A percentile compares a stretch with the other conserved stretches of the same genome.
These are phyloP conservation scores for Drosophila gunungcola DNA, from an alignment of 1,140 invertebrate genomes.

Conservation along the genomic window DNA sequence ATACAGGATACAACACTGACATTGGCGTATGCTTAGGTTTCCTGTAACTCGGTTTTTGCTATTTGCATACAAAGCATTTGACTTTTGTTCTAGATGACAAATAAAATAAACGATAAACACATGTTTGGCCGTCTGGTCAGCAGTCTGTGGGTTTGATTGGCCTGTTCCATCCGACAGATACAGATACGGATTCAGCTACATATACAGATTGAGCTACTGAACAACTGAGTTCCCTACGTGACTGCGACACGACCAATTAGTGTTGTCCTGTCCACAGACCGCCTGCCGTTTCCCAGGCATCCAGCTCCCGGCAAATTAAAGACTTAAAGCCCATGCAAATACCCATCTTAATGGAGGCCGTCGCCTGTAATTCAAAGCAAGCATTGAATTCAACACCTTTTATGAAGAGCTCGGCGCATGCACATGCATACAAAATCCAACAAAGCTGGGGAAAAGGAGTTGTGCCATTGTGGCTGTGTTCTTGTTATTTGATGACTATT, in stretches of 20 bases:
- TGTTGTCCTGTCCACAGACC: constrained; percentile 43
- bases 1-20: constrained; percentile 3
- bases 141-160: constrained; percentile 45
- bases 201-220: constrained; percentile 29
- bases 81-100: constrained; percentile 74
- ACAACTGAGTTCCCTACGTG: constrained; percentile 53
- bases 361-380: constrained; percentile 60
- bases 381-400: constrained; percentile 74
- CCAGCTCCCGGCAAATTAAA: constrained; percentile 61
- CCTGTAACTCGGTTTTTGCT: constrained; percentile 34
- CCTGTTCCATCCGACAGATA: constrained; percentile 36
- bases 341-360: constrained; percentile 5
- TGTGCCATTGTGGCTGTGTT: constrained; percentile 31
- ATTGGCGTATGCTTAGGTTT: constrained; percentile 42
- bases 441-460: constrained; percentile 2
- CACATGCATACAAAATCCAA: constrained; percentile 58
- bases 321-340: constrained; percentile 66
- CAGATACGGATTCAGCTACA: constrained; percentile 13
- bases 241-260: constrained; percentile 79
- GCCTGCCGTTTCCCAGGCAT: constrained; percentile 26
- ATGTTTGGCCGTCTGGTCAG: constrained; percentile 45
- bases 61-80: constrained; percentile 76
- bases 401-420: constrained; percentile 45
- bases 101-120: constrained; percentile 72
- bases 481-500: constrained; percentile 80